Evolutionary conservation across 2,888 invertebrate genomes (phyloP).

Genomic region (Balanococcus diminutus): DNA sequence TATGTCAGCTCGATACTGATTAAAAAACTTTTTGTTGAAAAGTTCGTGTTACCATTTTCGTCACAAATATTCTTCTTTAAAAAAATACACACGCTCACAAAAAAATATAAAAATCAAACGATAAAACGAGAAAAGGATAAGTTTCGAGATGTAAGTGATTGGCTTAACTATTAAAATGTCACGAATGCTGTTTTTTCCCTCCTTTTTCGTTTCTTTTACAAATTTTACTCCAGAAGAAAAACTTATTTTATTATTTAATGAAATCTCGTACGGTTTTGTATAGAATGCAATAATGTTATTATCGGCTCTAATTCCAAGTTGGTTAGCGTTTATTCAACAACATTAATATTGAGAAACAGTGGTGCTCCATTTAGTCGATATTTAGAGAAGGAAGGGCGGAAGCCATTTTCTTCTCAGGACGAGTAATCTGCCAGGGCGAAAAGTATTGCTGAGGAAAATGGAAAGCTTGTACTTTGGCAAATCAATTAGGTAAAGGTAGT

Average conservation of each 20-base stretch:
- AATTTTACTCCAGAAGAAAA: not conserved
- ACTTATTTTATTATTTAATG: not conserved
- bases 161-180: conserved; percentile 43
- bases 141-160: not conserved
- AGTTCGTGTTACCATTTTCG: too few species aligned
- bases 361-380: not conserved
- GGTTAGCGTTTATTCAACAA: not conserved
- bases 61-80: not conserved
- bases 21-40: too few species aligned
- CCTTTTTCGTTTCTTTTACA: not conserved
- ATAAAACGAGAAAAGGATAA: not conserved
- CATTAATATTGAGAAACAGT: not conserved
- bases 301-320: not conserved
- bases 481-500: not conserved
- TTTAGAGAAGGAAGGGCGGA: not conserved
- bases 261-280: not conserved
- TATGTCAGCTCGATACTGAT: too few species aligned
- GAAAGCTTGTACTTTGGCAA: not conserved
- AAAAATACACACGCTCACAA: not conserved
- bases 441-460: not conserved
- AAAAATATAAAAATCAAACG: not conserved
- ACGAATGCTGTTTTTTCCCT: conserved; percentile 32
- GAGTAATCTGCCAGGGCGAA: not conserved
- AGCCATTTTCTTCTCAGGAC: not conserved
- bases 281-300: not conserved